phyloP scores from a whole-genome alignment of 2,113 vertebrate species.

The Marmota flaviventris region DNA sequence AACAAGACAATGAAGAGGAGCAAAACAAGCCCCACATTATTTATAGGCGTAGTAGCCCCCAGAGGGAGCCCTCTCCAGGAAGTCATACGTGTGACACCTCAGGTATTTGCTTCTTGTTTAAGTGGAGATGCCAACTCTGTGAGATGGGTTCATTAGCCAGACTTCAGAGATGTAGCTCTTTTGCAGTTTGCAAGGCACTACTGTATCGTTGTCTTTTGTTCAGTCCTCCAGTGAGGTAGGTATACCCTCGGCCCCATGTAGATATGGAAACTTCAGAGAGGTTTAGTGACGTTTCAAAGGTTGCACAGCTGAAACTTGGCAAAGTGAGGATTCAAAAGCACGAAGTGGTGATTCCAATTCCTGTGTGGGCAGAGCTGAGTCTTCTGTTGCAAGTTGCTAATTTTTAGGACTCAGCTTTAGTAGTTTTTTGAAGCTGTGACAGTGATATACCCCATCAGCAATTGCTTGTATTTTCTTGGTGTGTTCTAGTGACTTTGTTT shows the following conservation, averaged over 20 bases:
- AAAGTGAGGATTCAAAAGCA: neutral
- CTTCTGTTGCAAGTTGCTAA: neutral
- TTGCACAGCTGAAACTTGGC: neutral
- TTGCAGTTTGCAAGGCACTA: neutral
- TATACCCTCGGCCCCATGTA: neutral
- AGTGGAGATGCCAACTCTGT: neutral
- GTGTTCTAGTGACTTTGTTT: neutral
- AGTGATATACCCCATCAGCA: neutral
- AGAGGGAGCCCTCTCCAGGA: conserved; percentile 84
- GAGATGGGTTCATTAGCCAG: neutral
- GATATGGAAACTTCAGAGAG: neutral
- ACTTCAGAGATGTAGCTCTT: neutral
- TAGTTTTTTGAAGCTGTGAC: neutral
- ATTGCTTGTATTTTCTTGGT: neutral
- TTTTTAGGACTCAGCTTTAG: neutral
- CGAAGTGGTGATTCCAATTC: neutral
- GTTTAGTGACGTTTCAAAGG: neutral
- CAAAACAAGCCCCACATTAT: conserved; percentile 97
- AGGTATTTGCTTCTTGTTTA: conserved; percentile 89
- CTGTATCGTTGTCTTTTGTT: neutral
- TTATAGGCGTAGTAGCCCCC: conserved; percentile 91
- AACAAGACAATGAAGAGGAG: conserved; percentile 94
- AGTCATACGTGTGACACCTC: conserved; percentile 91
- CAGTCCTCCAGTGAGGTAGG: neutral
- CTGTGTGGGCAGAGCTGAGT: neutral